Conservation (phyloP, 2,797 vertebrate species). For the Vipera latastei region DNA sequence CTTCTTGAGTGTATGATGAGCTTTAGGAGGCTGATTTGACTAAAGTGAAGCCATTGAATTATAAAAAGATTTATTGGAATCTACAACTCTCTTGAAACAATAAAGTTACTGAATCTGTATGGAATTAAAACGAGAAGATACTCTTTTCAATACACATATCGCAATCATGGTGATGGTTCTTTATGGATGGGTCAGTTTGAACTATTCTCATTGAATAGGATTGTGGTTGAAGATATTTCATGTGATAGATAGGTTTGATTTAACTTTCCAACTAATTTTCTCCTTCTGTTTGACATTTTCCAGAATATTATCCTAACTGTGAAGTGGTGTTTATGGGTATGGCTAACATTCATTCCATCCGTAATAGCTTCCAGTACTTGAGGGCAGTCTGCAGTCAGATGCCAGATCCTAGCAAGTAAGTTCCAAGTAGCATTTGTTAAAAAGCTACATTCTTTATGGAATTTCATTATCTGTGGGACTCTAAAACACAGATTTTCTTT, state of each 20-base stretch:
- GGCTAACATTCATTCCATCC: conserved; percentile 98
- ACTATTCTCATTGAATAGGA: not conserved
- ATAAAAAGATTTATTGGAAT: not conserved
- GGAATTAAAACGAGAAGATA: not conserved
- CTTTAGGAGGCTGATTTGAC: not conserved
- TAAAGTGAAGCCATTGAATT: not conserved
- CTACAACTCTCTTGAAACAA: not conserved
- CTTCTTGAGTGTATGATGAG: not conserved
- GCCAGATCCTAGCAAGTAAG: conserved; percentile 98
- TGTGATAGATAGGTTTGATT: not conserved
- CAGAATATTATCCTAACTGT: conserved; percentile 98
- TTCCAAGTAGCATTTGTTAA: conserved; percentile 32
- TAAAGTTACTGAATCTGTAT: not conserved
- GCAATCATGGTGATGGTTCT: not conserved
- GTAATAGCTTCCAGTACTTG: conserved; percentile 97
- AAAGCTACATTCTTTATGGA: not conserved
- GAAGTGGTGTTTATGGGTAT: conserved; percentile 99
- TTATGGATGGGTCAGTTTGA: not conserved
- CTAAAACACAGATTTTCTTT: not conserved
- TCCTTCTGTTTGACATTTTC: not conserved
- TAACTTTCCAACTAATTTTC: not conserved
- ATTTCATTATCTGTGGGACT: not conserved
- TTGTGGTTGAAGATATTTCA: accelerated
- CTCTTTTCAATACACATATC: not conserved
- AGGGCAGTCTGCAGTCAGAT: conserved; percentile 95